Percentiles rank a stretch among this genome's conserved stretches.
Evolutionary conservation across 2,113 vertebrate genomes (phyloP).

Genomic region (Vanacampus margaritifer): DNA sequence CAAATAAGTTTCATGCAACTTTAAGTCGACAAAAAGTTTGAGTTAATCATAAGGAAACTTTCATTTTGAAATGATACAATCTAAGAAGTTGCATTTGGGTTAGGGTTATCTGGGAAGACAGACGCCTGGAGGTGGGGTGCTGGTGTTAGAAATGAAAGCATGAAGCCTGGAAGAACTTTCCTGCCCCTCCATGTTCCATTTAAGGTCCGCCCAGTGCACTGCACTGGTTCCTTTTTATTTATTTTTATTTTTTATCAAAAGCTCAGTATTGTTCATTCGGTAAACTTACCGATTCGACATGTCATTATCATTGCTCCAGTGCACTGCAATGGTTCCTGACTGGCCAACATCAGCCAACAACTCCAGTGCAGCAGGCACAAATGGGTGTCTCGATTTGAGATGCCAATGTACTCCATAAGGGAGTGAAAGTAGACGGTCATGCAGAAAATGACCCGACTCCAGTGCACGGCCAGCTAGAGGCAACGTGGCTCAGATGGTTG

Average conservation of each 20-base stretch:
- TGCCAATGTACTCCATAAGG: not conserved
- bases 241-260: no score
- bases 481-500: not conserved
- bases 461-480: not conserved
- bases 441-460: not conserved
- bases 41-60: not conserved
- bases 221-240: no score
- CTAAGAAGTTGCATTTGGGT: not conserved
- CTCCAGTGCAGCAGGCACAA: not conserved
- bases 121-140: not conserved
- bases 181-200: not conserved
- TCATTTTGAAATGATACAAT: not conserved
- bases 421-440: not conserved
- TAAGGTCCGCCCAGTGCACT: not conserved
- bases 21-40: not conserved
- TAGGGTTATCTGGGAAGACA: no score
- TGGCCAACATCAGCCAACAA: not conserved
- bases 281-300: no score
- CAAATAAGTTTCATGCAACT: constrained; percentile 1
- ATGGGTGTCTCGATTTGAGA: not conserved
- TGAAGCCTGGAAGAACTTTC: not conserved
- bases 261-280: no score
- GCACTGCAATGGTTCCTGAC: not conserved
- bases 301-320: no score
- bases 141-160: not conserved